Conservation (phyloP, 2,888 invertebrate genomes). For the Parnassius glacialis region DNA sequence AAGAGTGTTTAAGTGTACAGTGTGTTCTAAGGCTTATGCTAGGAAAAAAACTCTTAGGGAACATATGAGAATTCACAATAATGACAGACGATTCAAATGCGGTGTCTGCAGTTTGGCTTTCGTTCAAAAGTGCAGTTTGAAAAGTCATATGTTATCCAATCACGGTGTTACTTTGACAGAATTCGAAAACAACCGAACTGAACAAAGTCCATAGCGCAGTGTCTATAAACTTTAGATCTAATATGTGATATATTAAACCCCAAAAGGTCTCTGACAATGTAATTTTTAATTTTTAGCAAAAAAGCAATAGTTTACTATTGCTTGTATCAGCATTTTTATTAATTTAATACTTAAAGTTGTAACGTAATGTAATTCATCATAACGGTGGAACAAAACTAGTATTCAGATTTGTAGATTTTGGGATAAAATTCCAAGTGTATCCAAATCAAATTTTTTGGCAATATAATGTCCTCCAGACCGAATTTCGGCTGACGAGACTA, state of each 20-base stretch:
- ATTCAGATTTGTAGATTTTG: too few relatives aligned
- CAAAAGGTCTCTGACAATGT: not conserved
- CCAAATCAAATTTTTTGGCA: too few relatives aligned
- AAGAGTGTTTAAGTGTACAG: constrained; percentile 59
- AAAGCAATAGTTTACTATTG: not conserved
- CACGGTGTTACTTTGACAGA: constrained; percentile 62
- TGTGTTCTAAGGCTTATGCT: constrained; percentile 64
- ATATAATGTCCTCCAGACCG: too few relatives aligned
- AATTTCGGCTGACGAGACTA: too few relatives aligned
- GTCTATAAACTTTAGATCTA: not conserved
- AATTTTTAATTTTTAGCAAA: not conserved
- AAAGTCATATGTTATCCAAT: constrained; percentile 66
- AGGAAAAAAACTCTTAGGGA: constrained; percentile 67
- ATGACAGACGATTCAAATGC: constrained; percentile 68
- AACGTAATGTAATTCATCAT: too few relatives aligned
- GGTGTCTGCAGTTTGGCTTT: constrained; percentile 60
- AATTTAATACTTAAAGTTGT: not conserved
- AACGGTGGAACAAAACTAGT: too few relatives aligned
- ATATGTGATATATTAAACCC: not conserved
- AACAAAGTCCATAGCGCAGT: constrained; percentile 26
- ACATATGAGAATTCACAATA: constrained; percentile 72
- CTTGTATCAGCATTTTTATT: not conserved
- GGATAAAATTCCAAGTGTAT: too few relatives aligned
- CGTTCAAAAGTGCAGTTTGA: constrained; percentile 59
- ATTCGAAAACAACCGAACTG: constrained; percentile 45